phyloP scores from a whole-genome alignment of 2,797 vertebrate genomes.

The Chaunax sp. region DNA sequence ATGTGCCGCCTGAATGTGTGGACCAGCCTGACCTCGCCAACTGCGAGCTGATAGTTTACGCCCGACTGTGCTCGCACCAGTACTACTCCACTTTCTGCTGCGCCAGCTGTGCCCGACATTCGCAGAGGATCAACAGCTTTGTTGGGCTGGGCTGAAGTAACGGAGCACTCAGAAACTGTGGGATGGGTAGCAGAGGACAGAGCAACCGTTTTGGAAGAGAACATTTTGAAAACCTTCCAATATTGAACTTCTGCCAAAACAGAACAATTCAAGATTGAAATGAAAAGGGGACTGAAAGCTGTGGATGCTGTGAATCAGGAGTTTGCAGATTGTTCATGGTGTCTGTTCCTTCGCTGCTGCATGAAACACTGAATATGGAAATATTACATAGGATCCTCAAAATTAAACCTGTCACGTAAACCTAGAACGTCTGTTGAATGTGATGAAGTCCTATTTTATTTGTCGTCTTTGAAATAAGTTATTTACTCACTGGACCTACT shows the following conservation, averaged over 20 bases:
- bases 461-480: conserved; percentile 37
- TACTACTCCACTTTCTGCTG: conserved; percentile 98
- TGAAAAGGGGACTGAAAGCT: conserved; percentile 3
- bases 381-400: conserved; percentile 1
- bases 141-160: conserved; percentile 45
- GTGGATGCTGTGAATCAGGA: conserved; percentile 22
- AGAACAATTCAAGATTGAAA: neutral
- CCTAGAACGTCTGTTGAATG: conserved; percentile 36
- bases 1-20: conserved; percentile 80
- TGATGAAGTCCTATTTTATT: conserved; percentile 15
- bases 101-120: conserved; percentile 88
- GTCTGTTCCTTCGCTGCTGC: conserved; percentile 29
- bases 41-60: conserved; percentile 92
- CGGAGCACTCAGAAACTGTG: neutral
- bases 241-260: conserved; percentile 10
- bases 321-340: conserved; percentile 37
- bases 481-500: conserved; percentile 47
- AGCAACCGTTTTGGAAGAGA: neutral
- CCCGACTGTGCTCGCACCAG: conserved; percentile 90
- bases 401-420: neutral
- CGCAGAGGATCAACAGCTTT: conserved; percentile 44
- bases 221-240: conserved; percentile 12
- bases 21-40: conserved; percentile 96
- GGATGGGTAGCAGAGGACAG: neutral
- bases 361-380: conserved; percentile 37